Evolutionary conservation across 2,888 invertebrate species (phyloP).

Genomic region (Acanthosepion esculentum): DNA sequence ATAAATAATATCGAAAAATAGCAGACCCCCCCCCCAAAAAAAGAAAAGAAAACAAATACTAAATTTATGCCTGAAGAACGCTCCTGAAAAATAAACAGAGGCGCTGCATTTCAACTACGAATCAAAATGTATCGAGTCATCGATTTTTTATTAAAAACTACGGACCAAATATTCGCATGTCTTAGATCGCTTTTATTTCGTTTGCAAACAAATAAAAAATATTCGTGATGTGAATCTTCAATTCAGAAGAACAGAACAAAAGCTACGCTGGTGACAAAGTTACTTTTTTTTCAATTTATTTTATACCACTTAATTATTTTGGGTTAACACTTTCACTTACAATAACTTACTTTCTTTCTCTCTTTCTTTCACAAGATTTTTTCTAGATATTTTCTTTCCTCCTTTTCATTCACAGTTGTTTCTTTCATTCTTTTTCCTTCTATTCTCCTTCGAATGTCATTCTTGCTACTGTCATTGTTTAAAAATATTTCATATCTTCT

Average conservation of each 20-base stretch:
- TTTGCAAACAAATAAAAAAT: background rate
- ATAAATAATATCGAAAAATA: too few species aligned
- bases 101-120: background rate
- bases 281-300: background rate
- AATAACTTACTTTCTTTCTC: background rate
- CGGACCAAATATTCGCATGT: constrained; percentile 11
- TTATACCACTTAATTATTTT: background rate
- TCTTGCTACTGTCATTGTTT: background rate
- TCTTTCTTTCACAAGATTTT: background rate
- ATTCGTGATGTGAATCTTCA: background rate
- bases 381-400: background rate
- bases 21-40: too few species aligned
- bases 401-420: background rate
- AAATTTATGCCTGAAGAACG: background rate
- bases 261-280: background rate
- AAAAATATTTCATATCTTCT: background rate
- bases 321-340: background rate
- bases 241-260: background rate
- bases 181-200: background rate
- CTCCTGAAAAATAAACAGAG: background rate
- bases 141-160: constrained; percentile 13
- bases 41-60: too few species aligned
- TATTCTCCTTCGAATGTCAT: background rate
- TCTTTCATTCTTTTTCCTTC: background rate
- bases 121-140: constrained; percentile 8